Evolutionary conservation across 1,140 invertebrate genomes (phyloP), one percentile per base, ranked within the genome.

Genomic region (Centruroides sculpturatus): DNA sequence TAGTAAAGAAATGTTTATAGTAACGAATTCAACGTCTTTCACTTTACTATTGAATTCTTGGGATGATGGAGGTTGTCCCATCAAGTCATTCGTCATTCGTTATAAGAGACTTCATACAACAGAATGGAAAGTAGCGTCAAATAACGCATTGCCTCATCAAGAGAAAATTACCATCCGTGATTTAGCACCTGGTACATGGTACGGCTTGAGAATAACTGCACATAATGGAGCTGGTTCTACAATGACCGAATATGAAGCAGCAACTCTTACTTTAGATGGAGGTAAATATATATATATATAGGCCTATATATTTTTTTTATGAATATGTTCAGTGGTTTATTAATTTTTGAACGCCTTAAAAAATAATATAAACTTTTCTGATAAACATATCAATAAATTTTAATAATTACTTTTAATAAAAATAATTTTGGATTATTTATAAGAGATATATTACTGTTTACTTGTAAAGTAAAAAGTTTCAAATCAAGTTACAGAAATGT

Each of bases 191-290:
- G 86, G 83, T 11, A 89, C 87, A 0, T 85, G 85, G 69, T 95
- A 95, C 73, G 83, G 87, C 35, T 79, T 91, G 41, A 82, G 84
- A 63, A 85, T 95, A 49, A 88, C 85, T 0, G 91, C 91, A 0
- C 84, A 91, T 73, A 95, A 93, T 73, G 90, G 92, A 71, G 91
- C 91, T 0, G 92, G 92, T 0, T 87, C 86, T 52, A 88, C 87
- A 1, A 82, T 85, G 41, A 85, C 85, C 0, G 76, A 87, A 11
- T 92, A 94, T 69, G 88, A 89, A 64, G 82, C 85, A 69, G 78
- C 76, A 41, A 86, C 84, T 8, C 74, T 80, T 47, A 75, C 74
- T 0, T 70, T 74, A 60, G 76, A 75, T 59, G 81, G 81, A 62
- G 78, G 79, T 76, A 69, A 71, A 70, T 69, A 47, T 12, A 5